A percentile compares a stretch with the other conserved stretches of the same genome.
These are phyloP conservation scores for Apamea anceps DNA, from an alignment of 2,888 invertebrate species.

Conservation along the genomic window DNA sequence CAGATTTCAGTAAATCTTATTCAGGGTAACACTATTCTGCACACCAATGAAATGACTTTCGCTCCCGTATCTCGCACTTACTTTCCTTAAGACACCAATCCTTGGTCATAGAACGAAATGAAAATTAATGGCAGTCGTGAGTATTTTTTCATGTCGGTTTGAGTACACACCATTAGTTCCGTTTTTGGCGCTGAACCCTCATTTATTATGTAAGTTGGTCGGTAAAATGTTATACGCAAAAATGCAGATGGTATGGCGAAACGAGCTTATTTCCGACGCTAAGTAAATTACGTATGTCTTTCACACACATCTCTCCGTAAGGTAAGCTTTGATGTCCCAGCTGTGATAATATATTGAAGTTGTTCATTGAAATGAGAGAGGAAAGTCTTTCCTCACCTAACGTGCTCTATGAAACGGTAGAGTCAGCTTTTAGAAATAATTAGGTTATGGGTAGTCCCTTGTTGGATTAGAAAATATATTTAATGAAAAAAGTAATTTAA, in stretches of 20 bases:
- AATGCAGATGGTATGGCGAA: slow-evolving; percentile 80
- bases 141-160: slow-evolving; percentile 90
- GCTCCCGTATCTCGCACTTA: slow-evolving; percentile 70
- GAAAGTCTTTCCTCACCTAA: slow-evolving; percentile 34
- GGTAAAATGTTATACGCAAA: slow-evolving; percentile 78
- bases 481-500: slow-evolving; percentile 38
- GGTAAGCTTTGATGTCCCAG: slow-evolving; percentile 66
- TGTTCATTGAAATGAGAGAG: slow-evolving; percentile 41
- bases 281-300: slow-evolving; percentile 67
- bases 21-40: slow-evolving; percentile 65
- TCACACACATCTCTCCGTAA: slow-evolving; percentile 54
- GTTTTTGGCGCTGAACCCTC: slow-evolving; percentile 87
- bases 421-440: slow-evolving; percentile 48
- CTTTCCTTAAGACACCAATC: slow-evolving; percentile 86
- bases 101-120: slow-evolving; percentile 86
- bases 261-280: slow-evolving; percentile 67
- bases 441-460: slow-evolving; percentile 20
- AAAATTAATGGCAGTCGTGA: slow-evolving; percentile 88
- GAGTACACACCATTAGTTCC: slow-evolving; percentile 89
- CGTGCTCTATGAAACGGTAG: slow-evolving; percentile 11
- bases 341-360: slow-evolving; percentile 56
- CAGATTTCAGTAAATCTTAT: slow-evolving; percentile 64
- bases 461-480: slow-evolving; percentile 21
- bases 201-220: slow-evolving; percentile 87
- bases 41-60: slow-evolving; percentile 70